These are phyloP conservation scores for Rhizoglyphus robini DNA, from an alignment of 1,140 invertebrate species.

Conservation along the genomic window DNA sequence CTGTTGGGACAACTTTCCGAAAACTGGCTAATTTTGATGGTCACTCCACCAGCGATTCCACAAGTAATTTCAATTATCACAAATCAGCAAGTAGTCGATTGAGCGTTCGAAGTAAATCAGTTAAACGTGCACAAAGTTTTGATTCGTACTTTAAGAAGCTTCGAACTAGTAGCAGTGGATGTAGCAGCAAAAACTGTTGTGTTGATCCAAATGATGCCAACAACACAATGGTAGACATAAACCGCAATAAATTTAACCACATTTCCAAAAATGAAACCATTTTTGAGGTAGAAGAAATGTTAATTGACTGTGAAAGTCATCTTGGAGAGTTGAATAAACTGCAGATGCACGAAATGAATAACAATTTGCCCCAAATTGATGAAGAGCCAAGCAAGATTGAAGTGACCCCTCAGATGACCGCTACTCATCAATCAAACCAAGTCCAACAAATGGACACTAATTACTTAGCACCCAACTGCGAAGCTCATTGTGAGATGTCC, in stretches of 20 bases:
- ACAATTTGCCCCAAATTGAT: neutral
- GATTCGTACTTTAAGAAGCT: conserved; percentile 17
- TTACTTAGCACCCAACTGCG: neutral
- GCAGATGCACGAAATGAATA: neutral
- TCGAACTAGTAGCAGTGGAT: neutral
- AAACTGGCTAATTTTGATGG: conserved; percentile 5
- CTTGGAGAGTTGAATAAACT: neutral
- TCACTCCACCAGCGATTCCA: neutral
- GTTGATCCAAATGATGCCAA: neutral
- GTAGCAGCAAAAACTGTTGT: neutral
- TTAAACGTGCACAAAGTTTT: conserved; percentile 14
- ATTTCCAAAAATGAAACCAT: conserved; percentile 12
- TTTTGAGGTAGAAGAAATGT: conserved; percentile 5
- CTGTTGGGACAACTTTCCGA: neutral
- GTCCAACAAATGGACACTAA: neutral
- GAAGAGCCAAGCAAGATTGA: neutral
- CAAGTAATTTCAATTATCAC: neutral
- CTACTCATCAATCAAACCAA: neutral
- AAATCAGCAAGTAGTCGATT: neutral
- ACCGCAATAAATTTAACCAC: neutral
- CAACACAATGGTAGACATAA: neutral
- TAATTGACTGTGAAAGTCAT: neutral
- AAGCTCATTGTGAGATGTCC: no score
- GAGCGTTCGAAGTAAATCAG: conserved; percentile 1
- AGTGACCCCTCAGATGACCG: neutral